Evolutionary conservation across 1,140 invertebrate species (phyloP).

Genomic region (Sinella curviseta): DNA sequence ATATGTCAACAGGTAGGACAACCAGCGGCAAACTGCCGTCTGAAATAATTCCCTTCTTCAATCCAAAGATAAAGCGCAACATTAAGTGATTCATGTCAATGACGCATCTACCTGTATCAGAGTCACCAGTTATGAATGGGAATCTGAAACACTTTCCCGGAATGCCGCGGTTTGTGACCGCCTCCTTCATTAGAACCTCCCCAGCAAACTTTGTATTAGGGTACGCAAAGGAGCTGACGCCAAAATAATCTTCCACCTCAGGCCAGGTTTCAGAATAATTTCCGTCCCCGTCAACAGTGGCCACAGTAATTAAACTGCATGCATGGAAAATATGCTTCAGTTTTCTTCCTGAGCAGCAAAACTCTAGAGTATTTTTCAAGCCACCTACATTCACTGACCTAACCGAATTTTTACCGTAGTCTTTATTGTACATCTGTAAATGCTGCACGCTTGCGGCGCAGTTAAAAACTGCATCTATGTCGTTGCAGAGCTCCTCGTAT

Average conservation of each 20-base stretch:
- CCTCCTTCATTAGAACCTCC: not conserved
- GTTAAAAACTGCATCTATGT: not conserved
- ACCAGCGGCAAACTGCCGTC: not conserved
- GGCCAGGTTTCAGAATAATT: not conserved
- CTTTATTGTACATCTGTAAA: not conserved
- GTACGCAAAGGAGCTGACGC: not conserved
- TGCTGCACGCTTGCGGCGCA: not conserved
- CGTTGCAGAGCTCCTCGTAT: not conserved
- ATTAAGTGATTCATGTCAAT: not conserved
- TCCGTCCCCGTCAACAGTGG: not conserved
- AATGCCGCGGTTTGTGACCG: not conserved
- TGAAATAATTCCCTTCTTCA: not conserved
- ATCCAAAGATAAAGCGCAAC: not conserved
- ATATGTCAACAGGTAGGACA: not conserved
- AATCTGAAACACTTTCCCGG: not conserved
- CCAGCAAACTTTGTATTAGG: slow-evolving; percentile 17
- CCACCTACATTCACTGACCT: not conserved
- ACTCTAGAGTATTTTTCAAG: not conserved
- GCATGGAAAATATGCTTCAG: not conserved
- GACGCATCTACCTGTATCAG: not conserved
- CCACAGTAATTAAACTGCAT: not conserved
- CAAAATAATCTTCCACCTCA: not conserved
- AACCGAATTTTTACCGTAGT: not conserved
- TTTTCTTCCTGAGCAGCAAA: not conserved
- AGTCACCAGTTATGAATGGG: not conserved